phyloP scores from a whole-genome alignment of 2,888 invertebrate genomes.

The Euplagia quadripunctaria region DNA sequence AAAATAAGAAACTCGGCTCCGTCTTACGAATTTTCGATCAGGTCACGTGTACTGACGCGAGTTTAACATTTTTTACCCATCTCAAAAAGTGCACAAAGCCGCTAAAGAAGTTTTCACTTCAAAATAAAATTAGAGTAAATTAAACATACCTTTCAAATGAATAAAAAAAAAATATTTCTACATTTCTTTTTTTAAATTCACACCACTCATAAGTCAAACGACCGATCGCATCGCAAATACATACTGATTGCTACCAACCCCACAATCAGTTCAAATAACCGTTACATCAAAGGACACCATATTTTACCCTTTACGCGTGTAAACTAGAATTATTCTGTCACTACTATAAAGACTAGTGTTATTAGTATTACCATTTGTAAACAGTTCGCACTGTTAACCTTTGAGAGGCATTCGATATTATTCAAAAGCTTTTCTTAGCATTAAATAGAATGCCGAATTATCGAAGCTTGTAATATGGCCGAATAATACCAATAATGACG shows the following conservation, averaged over 20 bases:
- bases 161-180: no score
- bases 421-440: conserved; percentile 9
- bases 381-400: conserved; percentile 6
- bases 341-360: conserved; percentile 11
- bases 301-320: not conserved
- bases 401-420: conserved; percentile 12
- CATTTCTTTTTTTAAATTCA: no score
- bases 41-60: no score
- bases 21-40: no score
- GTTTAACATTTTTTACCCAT: no score
- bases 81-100: no score
- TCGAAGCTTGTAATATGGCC: conserved; percentile 8
- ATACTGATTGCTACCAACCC: not conserved
- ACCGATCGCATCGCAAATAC: not conserved
- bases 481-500: conserved; percentile 8
- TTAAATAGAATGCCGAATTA: conserved; percentile 10
- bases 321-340: conserved; percentile 38
- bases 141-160: no score
- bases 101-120: no score
- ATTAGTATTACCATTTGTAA: conserved; percentile 21
- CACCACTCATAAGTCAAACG: not conserved
- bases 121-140: no score
- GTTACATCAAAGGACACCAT: not conserved
- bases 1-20: no score
- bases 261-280: not conserved